Evolutionary conservation across 2,797 vertebrate species (phyloP).

Genomic region (Phoxinus dragarum): DNA sequence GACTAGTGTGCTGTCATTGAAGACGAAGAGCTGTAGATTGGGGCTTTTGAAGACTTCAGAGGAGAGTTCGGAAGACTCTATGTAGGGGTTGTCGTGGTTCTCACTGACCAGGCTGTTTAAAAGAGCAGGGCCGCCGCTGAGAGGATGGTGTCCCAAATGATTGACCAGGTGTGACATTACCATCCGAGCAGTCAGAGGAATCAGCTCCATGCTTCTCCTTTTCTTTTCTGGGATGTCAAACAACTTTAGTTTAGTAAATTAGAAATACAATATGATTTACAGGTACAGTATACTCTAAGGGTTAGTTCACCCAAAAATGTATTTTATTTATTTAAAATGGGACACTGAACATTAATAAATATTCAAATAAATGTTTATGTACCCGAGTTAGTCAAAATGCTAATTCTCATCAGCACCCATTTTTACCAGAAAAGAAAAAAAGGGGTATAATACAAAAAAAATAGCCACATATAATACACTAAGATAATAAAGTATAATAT

Average conservation of each 20-base stretch:
- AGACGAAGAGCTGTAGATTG: constrained; percentile 95
- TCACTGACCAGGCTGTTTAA: constrained; percentile 95
- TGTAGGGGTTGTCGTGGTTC: constrained; percentile 91
- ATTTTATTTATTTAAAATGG: neutral
- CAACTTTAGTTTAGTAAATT: neutral
- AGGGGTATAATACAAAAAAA: neutral
- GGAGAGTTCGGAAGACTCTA: constrained; percentile 91
- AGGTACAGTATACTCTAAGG: neutral
- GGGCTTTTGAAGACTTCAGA: constrained; percentile 96
- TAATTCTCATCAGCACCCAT: neutral
- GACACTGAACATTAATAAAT: neutral
- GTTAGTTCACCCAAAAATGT: neutral
- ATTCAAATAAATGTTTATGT: neutral
- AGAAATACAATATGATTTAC: neutral
- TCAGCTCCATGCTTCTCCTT: constrained; percentile 91
- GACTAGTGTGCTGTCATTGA: constrained; percentile 95
- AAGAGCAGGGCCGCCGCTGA: constrained; percentile 90
- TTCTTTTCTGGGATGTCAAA: constrained; percentile 81
- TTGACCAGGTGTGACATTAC: constrained; percentile 98
- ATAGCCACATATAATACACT: neutral
- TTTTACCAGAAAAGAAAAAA: neutral
- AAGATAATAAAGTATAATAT: neutral
- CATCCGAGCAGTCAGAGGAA: constrained; percentile 94
- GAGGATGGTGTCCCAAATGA: constrained; percentile 93
- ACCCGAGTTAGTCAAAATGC: neutral